Evolutionary conservation across 2,113 vertebrate species (phyloP), one percentile per base, ranked within the genome.

Genomic region (Malaclemys terrapin): DNA sequence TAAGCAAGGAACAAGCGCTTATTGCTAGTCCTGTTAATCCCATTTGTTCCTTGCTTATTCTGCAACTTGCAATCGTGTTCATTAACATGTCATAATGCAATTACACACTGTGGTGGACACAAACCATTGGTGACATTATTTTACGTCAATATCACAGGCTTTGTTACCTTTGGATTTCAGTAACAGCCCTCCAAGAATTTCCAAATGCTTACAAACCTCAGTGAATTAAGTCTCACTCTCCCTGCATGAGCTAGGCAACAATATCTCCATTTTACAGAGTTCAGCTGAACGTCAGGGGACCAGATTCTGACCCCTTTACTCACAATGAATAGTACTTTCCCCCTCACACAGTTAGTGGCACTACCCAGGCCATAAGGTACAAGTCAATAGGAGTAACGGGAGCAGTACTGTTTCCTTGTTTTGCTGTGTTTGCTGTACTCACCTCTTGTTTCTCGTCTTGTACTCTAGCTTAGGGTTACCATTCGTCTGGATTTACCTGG

Each of bases 81-180:
- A 80, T 95, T 97, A 97, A 92, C 95, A 91, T 94, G 91, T 49
- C 94, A 94, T 94, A 96, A 96, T 96, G 95, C 91, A 72, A 93
- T 96, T 94, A 96, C 96, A 97, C 96, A 96, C 96, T 96, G 94
- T 93, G 96, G 95, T 83, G 20, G 94, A 93, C 93, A 95, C 95
- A 97, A 96, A 89, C 54, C 93, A 75, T 69, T 69, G 14, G 16
- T 69, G 62, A 69, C 29, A n/a, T n/a, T n/a, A 69, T n/a, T 69
- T 35, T n/a, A 69, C 13, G 5, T 91, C 96, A 96, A 85, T 95
- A 97, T 94, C 96, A 90, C 96, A 97, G 92, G 76, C 87, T 91
- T 97, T 93, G 96, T 96, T 97, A 95, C 95, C 93, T 94, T 96
- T 95, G 1, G 96, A 97, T 97, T 97, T 97, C 96, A 97, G 96